Conservation (phyloP, 1,140 invertebrate genomes). For the Apis cerana region DNA sequence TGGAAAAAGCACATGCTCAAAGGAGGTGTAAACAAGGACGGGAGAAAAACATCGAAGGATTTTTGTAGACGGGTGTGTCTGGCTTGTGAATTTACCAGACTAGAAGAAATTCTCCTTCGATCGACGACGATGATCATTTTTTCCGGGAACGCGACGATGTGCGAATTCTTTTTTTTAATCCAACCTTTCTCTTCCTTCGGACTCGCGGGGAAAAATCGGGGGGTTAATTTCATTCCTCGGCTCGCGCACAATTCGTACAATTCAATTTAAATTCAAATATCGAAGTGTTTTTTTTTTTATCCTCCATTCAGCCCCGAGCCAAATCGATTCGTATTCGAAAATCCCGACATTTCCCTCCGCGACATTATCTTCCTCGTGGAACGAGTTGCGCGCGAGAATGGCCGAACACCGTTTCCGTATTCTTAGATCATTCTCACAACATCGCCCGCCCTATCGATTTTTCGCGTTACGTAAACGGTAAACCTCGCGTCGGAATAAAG, state of each 20-base stretch:
- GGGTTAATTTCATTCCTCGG: too few species aligned
- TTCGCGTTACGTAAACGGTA: constrained; percentile 46
- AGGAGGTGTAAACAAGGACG: constrained; percentile 41
- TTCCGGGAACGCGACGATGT: too few species aligned
- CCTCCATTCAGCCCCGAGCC: too few species aligned
- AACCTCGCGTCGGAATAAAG: constrained; percentile 10
- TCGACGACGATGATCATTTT: background rate
- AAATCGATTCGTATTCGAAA: background rate
- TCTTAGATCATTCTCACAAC: constrained; percentile 42
- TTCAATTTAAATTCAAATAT: too few species aligned
- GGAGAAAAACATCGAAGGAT: constrained; percentile 46
- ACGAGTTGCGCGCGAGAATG: too few species aligned
- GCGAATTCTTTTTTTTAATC: background rate
- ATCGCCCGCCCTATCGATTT: constrained; percentile 21
- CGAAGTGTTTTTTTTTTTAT: background rate
- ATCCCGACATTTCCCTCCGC: background rate
- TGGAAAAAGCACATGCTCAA: constrained; percentile 39
- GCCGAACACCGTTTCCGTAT: background rate
- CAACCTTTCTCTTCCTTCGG: background rate
- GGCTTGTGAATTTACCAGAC: constrained; percentile 50
- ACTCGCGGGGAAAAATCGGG: too few species aligned
- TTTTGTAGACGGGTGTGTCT: constrained; percentile 47
- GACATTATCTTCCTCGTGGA: background rate
- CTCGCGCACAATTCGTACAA: too few species aligned
- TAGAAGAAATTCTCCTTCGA: constrained; percentile 45